phyloP scores from a whole-genome alignment of 2,797 vertebrate species.

The Anolis apletophallus region DNA sequence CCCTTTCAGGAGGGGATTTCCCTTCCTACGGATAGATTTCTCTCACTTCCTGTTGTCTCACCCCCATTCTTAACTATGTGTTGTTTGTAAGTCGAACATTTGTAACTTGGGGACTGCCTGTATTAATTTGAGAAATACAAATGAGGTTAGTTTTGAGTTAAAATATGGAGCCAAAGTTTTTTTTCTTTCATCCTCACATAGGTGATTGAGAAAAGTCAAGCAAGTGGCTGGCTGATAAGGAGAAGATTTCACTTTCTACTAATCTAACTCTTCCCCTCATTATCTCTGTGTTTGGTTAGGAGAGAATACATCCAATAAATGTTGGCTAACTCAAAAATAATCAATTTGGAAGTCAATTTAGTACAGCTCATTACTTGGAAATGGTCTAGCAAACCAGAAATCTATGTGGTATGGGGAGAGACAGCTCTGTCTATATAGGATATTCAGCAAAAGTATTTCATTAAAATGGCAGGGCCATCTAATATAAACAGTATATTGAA shows the following conservation, averaged over 20 bases:
- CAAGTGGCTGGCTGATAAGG: background rate
- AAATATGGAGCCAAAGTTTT: too few species aligned
- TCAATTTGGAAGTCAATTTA: too few species aligned
- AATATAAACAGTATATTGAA: constrained; percentile 36
- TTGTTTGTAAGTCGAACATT: too few species aligned
- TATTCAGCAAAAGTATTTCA: constrained; percentile 10
- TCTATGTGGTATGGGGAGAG: background rate
- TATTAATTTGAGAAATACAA: background rate
- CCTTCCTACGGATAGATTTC: too few species aligned
- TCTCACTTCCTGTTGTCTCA: too few species aligned
- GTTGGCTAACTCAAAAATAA: constrained; percentile 37
- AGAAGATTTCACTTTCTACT: background rate
- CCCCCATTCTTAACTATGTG: too few species aligned
- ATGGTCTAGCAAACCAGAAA: background rate
- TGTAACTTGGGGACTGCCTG: too few species aligned
- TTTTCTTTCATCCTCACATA: background rate
- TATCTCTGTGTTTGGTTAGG: background rate
- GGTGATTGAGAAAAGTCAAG: background rate
- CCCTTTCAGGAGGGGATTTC: too few species aligned
- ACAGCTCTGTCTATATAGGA: background rate
- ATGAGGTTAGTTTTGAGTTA: background rate
- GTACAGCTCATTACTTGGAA: too few species aligned
- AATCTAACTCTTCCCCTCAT: background rate
- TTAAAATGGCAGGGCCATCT: constrained; percentile 13
- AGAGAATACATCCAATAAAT: background rate